These are phyloP conservation scores for Zootoca vivipara DNA, from an alignment of 2,113 vertebrate genomes.

Conservation along the genomic window DNA sequence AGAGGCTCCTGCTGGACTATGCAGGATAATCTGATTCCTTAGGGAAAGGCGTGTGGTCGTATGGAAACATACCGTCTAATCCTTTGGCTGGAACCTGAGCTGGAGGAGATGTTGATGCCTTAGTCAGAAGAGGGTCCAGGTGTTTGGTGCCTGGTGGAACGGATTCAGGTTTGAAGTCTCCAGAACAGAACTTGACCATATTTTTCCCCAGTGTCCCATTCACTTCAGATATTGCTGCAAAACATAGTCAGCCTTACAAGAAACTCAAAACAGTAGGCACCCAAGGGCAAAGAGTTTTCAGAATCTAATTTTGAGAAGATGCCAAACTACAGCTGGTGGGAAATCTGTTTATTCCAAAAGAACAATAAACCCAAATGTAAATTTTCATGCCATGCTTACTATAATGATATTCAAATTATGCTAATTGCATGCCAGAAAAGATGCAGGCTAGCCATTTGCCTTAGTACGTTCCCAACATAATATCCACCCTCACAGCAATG, in stretches of 20 bases:
- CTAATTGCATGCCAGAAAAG: background rate
- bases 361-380: background rate
- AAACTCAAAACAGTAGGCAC: rapidly evolving
- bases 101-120: slow-evolving; percentile 63
- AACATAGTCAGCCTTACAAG: background rate
- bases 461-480: background rate
- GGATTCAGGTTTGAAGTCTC: slow-evolving; percentile 70
- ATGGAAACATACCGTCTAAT: slow-evolving; percentile 81
- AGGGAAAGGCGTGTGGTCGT: rapidly evolving
- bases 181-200: slow-evolving; percentile 82
- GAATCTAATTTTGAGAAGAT: background rate
- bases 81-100: slow-evolving; percentile 69
- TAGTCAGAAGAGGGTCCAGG: slow-evolving; percentile 80
- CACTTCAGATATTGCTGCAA: slow-evolving; percentile 83
- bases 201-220: slow-evolving; percentile 78
- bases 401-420: background rate
- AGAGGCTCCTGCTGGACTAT: background rate
- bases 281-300: background rate
- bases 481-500: background rate
- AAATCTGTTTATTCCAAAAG: background rate
- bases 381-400: background rate
- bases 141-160: slow-evolving; percentile 69
- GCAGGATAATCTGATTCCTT: background rate
- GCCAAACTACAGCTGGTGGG: background rate
- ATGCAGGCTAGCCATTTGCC: background rate